phyloP scores from a whole-genome alignment of 2,113 vertebrate genomes.

The Ramphastos sulfuratus region DNA sequence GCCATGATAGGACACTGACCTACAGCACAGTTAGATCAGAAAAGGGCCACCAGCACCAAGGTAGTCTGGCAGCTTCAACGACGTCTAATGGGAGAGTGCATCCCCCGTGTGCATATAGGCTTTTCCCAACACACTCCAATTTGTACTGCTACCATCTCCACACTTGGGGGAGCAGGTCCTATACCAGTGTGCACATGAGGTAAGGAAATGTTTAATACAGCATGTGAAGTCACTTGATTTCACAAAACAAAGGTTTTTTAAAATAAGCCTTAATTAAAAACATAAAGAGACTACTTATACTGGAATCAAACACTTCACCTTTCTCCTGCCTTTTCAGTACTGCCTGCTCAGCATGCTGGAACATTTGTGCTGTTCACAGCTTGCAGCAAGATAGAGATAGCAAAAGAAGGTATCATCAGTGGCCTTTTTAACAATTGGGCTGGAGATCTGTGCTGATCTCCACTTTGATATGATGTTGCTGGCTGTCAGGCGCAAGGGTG shows the following conservation, averaged over 20 bases:
- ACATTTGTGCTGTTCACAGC: background rate
- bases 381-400: background rate
- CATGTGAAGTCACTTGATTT: background rate
- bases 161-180: background rate
- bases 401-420: background rate
- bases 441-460: background rate
- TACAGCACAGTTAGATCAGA: background rate
- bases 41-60: background rate
- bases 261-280: background rate
- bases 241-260: background rate
- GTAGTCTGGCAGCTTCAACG: background rate
- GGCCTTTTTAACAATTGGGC: background rate
- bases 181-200: background rate
- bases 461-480: background rate
- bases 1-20: background rate
- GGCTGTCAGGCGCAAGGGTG: background rate
- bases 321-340: background rate
- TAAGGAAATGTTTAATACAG: constrained; percentile 2
- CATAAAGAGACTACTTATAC: background rate
- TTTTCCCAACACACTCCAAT: rapidly evolving
- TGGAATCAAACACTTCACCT: background rate
- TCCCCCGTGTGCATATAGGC: background rate
- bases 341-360: background rate
- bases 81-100: background rate
- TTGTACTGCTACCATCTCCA: rapidly evolving